Percentiles rank a stretch among this genome's conserved stretches.
Evolutionary conservation across 2,888 invertebrate genomes (phyloP).

Genomic region (Rhagonycha lutea): DNA sequence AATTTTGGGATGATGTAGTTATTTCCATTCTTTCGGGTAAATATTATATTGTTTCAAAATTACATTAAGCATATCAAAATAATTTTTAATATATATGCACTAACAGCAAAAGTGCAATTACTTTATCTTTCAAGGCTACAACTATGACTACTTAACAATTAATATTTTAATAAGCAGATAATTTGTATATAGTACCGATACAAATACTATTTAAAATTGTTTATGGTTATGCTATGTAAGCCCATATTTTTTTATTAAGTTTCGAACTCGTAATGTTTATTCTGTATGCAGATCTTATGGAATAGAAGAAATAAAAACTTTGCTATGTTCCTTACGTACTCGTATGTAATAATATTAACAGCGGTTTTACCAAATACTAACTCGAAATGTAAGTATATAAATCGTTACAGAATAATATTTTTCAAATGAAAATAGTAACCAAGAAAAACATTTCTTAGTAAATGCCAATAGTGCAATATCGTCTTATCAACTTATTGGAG

Average conservation of each 20-base stretch:
- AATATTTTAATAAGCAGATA: not conserved
- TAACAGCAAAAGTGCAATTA: not conserved
- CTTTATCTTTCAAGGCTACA: not conserved
- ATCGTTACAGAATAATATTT: too few relatives aligned
- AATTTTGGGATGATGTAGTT: not conserved
- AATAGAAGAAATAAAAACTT: not conserved
- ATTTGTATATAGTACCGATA: not conserved
- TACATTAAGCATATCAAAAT: not conserved
- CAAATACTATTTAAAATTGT: not conserved
- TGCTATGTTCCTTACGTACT: not conserved
- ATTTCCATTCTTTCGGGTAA: too few relatives aligned
- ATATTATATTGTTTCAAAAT: too few relatives aligned
- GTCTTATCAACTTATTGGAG: not conserved
- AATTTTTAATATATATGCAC: not conserved
- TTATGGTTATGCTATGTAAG: not conserved
- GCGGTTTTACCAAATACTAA: not conserved
- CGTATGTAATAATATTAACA: not conserved
- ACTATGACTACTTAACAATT: not conserved
- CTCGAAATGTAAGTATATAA: not conserved
- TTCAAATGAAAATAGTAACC: too few relatives aligned
- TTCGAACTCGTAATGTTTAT: too few relatives aligned
- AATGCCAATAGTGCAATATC: not conserved
- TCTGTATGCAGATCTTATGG: too few relatives aligned
- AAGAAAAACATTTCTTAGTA: not conserved
- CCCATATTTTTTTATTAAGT: too few relatives aligned